These are phyloP conservation scores for Siniperca knerii DNA, from an alignment of 2,113 vertebrate species.

Conservation along the genomic window DNA sequence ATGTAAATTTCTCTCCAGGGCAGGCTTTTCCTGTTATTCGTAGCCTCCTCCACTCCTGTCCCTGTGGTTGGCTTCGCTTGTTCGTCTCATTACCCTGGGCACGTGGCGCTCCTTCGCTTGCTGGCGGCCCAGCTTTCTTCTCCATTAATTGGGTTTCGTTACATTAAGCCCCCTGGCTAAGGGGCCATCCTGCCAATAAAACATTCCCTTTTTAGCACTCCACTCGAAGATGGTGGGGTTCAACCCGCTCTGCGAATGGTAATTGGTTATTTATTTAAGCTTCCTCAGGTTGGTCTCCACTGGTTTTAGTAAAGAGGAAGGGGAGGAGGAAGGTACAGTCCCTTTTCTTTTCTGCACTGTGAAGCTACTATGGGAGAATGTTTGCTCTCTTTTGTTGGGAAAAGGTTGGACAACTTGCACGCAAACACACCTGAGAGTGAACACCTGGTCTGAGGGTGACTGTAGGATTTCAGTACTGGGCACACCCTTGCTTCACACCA, in stretches of 20 bases:
- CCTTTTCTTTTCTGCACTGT: conserved; percentile 52
- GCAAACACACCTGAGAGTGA: conserved; percentile 70
- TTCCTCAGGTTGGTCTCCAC: conserved; percentile 78
- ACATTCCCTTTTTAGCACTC: conserved; percentile 81
- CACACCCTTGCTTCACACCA: conserved; percentile 54
- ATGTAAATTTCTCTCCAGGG: conserved; percentile 78
- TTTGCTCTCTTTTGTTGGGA: conserved; percentile 78
- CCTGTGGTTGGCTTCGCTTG: conserved; percentile 73
- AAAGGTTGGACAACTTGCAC: conserved; percentile 60
- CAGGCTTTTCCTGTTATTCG: conserved; percentile 77
- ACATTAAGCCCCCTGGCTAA: conserved; percentile 84
- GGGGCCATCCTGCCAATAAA: conserved; percentile 83
- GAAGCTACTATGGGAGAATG: conserved; percentile 51
- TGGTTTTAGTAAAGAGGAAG: conserved; percentile 53
- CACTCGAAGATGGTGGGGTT: conserved; percentile 74
- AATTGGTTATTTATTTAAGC: conserved; percentile 87
- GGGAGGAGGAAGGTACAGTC: conserved; percentile 16
- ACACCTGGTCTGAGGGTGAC: conserved; percentile 75
- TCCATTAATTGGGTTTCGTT: conserved; percentile 88
- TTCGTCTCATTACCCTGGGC: conserved; percentile 84
- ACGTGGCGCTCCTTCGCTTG: conserved; percentile 75
- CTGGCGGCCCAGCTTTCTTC: conserved; percentile 83
- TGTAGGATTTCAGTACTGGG: conserved; percentile 31
- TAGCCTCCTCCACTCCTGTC: conserved; percentile 71
- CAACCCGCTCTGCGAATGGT: conserved; percentile 70